These are phyloP conservation scores for Xestoiulus laeticollis DNA, from an alignment of 2,888 invertebrate species.

Conservation along the genomic window DNA sequence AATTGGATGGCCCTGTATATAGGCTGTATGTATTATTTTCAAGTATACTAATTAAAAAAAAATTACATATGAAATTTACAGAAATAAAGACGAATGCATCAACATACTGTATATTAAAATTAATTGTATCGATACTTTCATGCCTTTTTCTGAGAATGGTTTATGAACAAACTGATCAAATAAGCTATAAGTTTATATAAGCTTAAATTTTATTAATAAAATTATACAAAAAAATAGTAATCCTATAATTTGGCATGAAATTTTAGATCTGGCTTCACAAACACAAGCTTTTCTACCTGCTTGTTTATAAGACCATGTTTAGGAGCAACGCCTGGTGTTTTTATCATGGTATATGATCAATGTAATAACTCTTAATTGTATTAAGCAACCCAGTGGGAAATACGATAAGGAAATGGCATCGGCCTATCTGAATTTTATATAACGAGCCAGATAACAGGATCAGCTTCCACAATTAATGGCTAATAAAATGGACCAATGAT, in stretches of 20 bases:
- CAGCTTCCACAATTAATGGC: slow-evolving; percentile 30
- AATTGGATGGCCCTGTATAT: not conserved
- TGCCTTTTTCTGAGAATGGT: too few relatives aligned
- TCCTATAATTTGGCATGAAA: too few relatives aligned
- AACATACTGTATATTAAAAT: too few relatives aligned
- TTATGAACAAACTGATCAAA: too few relatives aligned
- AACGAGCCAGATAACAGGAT: not conserved
- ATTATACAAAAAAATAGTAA: too few relatives aligned
- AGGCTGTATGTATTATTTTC: too few relatives aligned
- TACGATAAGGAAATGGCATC: not conserved
- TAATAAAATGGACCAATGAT: not conserved
- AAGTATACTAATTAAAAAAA: too few relatives aligned
- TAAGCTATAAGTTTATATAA: too few relatives aligned
- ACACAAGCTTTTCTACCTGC: not conserved
- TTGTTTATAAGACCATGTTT: not conserved
- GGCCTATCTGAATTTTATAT: not conserved
- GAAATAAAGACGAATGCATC: too few relatives aligned
- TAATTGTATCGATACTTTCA: too few relatives aligned
- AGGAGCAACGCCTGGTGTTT: not conserved
- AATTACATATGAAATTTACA: too few relatives aligned
- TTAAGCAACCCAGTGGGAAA: not conserved
- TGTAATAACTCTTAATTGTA: slow-evolving; percentile 1
- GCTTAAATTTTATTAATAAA: too few relatives aligned
- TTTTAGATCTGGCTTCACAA: not conserved
- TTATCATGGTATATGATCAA: not conserved